Evolutionary conservation across 2,113 vertebrate species (phyloP), one percentile per base, ranked within the genome.

Genomic region (Bufo gargarizans): DNA sequence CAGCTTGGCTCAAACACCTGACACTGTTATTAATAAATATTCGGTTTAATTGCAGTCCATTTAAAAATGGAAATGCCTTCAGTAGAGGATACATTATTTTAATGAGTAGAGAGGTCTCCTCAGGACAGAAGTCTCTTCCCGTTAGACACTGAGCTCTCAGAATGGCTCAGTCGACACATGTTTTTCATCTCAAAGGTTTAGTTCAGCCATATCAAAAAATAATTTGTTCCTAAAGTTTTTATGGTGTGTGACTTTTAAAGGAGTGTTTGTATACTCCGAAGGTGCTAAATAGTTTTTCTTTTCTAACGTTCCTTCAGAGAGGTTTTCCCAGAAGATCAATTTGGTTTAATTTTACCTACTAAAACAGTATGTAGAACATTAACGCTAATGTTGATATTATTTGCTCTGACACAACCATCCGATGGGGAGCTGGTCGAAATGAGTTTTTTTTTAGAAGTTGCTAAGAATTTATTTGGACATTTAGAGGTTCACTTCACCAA

Each of bases 1-100:
- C 93, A 90, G 91, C 90, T 89, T 91, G 93, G 92, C 93, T 91
- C 94, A 94, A 96, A 95, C 95, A 96, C 95, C 94, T 95, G 95
- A 95, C 96, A 95, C 93, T 94, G 88, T 85, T 90, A 92, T 94
- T 92, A 94, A 94, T 93, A 96, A 96, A 94, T 95, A 93, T 91
- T 93, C 88, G 92, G 20, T 94, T 94, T 94, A 94, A 95, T 95
- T 93, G 93, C 89, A 91, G 91, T 95, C 94, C 94, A 94, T 96
- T 95, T 93, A 92, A 93, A 91, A 89, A 90, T 94, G 91, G 92
- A 93, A 95, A 94, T 90, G 92, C 92, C 92, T 90, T 92, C 92
- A 89, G 83, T 10, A 74, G 45, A 94, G 91, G 91, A 94, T 94
- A 94, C 95, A 94, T 95, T 91, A 92, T 93, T 94, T 94, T 94